A percentile compares a stretch with the other conserved stretches of the same genome.
Conservation (phyloP, 2,888 invertebrate species). For the Allophyes oxyacanthae region DNA sequence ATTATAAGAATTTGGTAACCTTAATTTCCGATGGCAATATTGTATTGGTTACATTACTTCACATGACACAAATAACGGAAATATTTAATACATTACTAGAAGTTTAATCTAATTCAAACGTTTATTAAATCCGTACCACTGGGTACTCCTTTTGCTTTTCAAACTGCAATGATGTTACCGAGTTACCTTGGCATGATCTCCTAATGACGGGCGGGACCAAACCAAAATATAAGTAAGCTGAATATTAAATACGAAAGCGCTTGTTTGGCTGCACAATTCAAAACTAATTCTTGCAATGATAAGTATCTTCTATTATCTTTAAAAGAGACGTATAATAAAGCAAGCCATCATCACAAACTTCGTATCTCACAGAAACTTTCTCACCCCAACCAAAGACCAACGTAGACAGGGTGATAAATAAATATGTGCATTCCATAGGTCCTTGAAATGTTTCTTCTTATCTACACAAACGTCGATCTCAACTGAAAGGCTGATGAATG, state of each 20-base stretch:
- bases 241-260: neutral
- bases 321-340: neutral
- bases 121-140: constrained; percentile 12
- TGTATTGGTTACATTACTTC: too few species aligned
- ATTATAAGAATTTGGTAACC: too few species aligned
- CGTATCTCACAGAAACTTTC: neutral
- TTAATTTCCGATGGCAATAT: too few species aligned
- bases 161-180: constrained; percentile 19
- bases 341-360: neutral
- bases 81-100: too few species aligned
- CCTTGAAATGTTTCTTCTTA: constrained; percentile 53
- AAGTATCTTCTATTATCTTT: neutral
- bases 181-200: constrained; percentile 17
- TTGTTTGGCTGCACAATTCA: neutral
- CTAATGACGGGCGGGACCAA: constrained; percentile 2
- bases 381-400: neutral
- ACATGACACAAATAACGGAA: too few species aligned
- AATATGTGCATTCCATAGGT: constrained; percentile 48
- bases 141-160: constrained; percentile 29
- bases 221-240: neutral
- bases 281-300: too few species aligned
- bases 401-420: constrained; percentile 10
- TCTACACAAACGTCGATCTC: constrained; percentile 62
- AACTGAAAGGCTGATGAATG: constrained; percentile 67
- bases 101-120: too few species aligned